phyloP scores from a whole-genome alignment of 1,140 invertebrate species.

The Vanessa tameamea region DNA sequence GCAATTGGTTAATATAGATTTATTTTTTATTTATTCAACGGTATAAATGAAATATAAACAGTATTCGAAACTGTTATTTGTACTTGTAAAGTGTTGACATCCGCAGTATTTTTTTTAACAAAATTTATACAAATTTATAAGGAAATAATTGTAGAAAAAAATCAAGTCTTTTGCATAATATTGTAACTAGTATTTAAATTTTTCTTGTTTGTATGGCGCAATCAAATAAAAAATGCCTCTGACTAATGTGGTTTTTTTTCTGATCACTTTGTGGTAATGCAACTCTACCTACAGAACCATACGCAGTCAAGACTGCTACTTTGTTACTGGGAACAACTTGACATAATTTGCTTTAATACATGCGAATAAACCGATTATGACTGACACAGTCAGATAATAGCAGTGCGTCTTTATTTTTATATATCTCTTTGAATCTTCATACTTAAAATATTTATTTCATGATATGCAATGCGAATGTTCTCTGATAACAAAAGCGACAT shows the following conservation, averaged over 20 bases:
- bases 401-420: too few relatives aligned
- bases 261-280: not conserved
- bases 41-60: not conserved
- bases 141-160: constrained; percentile 34
- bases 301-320: not conserved
- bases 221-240: constrained; percentile 42
- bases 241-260: constrained; percentile 14
- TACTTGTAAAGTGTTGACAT: constrained; percentile 3
- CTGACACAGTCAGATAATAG: too few relatives aligned
- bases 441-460: too few relatives aligned
- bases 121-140: constrained; percentile 25
- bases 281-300: too few relatives aligned
- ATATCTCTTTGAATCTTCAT: too few relatives aligned
- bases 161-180: constrained; percentile 30
- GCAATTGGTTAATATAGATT: not conserved
- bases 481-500: too few relatives aligned
- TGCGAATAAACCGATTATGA: too few relatives aligned
- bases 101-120: not conserved
- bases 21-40: not conserved
- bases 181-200: constrained; percentile 44
- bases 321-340: too few relatives aligned
- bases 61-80: constrained; percentile 2
- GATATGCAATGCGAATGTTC: too few relatives aligned
- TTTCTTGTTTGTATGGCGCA: constrained; percentile 45
- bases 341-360: too few relatives aligned